A percentile compares a stretch with the other conserved stretches of the same genome.
These are phyloP conservation scores for Cheracebus regulus DNA, from an alignment of 2,797 vertebrate genomes.

Conservation along the genomic window DNA sequence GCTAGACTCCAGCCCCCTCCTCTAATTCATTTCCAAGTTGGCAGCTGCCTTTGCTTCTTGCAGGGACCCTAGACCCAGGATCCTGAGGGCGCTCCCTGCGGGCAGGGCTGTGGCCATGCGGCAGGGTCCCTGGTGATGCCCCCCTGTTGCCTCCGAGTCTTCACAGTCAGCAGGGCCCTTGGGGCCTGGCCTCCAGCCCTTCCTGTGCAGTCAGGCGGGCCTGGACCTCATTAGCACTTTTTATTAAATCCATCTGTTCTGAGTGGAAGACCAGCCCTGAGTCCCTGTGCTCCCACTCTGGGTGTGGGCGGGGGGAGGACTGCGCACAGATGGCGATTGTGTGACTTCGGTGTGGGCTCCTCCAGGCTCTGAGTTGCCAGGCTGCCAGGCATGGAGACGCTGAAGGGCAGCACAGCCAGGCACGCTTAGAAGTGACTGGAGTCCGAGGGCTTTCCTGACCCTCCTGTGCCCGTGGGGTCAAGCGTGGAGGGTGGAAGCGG, in stretches of 20 bases:
- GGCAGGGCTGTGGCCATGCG: background rate
- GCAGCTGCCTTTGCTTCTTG: background rate
- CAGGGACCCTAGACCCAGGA: background rate
- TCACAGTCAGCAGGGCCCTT: background rate
- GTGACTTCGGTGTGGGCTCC: background rate
- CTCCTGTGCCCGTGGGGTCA: background rate
- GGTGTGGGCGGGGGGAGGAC: background rate
- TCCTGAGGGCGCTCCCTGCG: background rate
- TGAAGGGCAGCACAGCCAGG: rapidly evolving
- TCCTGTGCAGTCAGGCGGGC: background rate
- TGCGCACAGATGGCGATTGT: background rate
- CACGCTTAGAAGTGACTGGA: background rate
- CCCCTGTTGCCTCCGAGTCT: background rate
- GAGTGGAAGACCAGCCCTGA: background rate
- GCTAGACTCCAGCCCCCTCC: rapidly evolving
- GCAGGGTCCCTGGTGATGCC: rapidly evolving
- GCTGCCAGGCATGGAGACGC: too few relatives aligned
- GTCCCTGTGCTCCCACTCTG: background rate
- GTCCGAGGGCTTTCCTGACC: background rate
- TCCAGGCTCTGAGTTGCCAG: background rate
- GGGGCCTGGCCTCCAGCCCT: background rate
- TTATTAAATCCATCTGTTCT: conserved; percentile 62
- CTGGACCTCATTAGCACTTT: conserved; percentile 44
- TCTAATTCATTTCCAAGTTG: background rate
- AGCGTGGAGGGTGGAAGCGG: rapidly evolving